phyloP scores from a whole-genome alignment of 2,888 invertebrate genomes.

The Plebejus argus region DNA sequence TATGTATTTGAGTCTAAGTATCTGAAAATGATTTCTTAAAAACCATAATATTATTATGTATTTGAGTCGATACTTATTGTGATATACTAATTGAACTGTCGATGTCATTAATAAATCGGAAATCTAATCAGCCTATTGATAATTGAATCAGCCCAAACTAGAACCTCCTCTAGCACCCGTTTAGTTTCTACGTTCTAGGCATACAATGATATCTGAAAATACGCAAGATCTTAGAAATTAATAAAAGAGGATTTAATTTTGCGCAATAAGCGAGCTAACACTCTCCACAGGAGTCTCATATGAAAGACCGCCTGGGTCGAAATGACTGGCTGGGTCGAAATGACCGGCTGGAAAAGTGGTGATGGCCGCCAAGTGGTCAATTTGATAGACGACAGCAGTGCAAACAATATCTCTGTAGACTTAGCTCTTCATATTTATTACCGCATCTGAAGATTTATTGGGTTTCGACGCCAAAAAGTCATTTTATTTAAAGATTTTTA shows the following conservation, averaged over 20 bases:
- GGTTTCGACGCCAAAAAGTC: neutral
- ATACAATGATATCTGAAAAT: neutral
- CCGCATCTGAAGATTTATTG: conserved; percentile 8
- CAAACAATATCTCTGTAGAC: conserved; percentile 37
- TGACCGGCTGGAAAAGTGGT: conserved; percentile 41
- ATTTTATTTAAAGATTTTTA: no score
- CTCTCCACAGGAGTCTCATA: conserved; percentile 21
- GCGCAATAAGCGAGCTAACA: conserved; percentile 8
- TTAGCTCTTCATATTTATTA: conserved; percentile 11
- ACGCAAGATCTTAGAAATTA: neutral
- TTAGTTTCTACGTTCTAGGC: no score
- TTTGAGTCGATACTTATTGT: no score
- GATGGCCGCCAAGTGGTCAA: conserved; percentile 40
- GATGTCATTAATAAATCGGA: no score
- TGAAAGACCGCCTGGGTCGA: conserved; percentile 38
- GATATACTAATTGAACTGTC: no score
- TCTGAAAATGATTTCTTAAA: no score
- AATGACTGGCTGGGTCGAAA: conserved; percentile 39
- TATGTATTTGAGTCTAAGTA: no score
- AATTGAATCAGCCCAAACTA: no score
- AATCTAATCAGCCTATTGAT: no score
- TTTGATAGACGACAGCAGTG: conserved; percentile 39
- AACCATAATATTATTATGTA: no score
- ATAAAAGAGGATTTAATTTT: conserved; percentile 8
- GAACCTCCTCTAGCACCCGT: no score